Base-by-base conservation (phyloP, 2,888 invertebrate species). In the Pseudeuparius sepicola region DNA sequence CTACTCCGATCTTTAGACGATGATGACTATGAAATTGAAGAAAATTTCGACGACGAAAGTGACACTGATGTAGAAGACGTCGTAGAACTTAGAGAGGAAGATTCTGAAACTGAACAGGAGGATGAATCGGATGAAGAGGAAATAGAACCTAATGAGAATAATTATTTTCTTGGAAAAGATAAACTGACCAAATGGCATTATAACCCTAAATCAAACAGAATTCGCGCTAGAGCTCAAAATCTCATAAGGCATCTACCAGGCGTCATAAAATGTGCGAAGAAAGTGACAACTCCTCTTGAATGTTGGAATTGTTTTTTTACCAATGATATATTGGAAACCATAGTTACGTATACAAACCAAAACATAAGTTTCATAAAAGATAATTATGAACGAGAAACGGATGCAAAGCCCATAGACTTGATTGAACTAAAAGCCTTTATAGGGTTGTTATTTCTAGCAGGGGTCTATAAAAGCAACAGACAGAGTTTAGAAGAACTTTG, bases 401-500 rank as follows among this genome's bases (percentile, higher is more conserved):
- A 32, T 20, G 20, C 24, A 10, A 32, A 14, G 14, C 13, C 32
- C 10, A 32, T 24, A 13, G 32, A 32, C 12, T 5, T 4, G 6
- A 13, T 32, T 5, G 32, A 32, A 32, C 15, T 24, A 10, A 13
- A 32, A 24, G 32, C 32, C 9, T 32, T 32, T 6, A 32, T 32
- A 10, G 32, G 32, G 14, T 32, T 32, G 14, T 24, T 38, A 20
- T 27, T 47, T 32, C 34, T 48, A 23, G 42, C 48, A 35, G 49
- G 48, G 26, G 42, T 40, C 9, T 39, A 44, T 11, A 40, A 43
- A 47, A 14, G 43, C 4, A 46, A 46, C 40, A 28, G 44, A 31
- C 42, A 42, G 24, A 41, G 32, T 35, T 43, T 47, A 23, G 45
- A 51, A 34, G 47, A 50, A 34, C 38, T 51, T 27, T 53, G 46